Evolutionary conservation across 2,113 vertebrate species (phyloP), one percentile per base, ranked within the genome.

Genomic region (Lophius piscatorius): DNA sequence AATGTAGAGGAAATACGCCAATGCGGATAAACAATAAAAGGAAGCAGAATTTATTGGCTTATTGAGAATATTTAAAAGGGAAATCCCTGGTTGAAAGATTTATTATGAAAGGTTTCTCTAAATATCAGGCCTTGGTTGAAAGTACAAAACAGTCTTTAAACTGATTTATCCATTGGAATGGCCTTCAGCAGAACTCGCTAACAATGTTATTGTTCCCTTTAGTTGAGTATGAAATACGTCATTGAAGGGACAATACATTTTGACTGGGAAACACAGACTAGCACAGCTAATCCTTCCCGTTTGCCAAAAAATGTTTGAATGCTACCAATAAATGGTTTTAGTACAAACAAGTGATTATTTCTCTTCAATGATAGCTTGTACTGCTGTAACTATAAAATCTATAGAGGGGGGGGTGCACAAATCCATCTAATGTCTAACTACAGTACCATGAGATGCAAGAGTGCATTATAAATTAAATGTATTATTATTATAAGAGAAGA

Each of bases 1-100:
- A 87, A 87, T 83, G 65, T 48, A 48, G 44, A 87, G 82, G 79
- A 88, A 87, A 77, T 52, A 65, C 70, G 52, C 72, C 63, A 64
- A 47, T 39, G 8, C 10, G 9, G 54, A 44, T 49, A 8, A 64
- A 89, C 79, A 89, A 89, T 87, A 11, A 64, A 52, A 56, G 85
- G 83, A 87, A 86, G 71, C 35, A 46, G 17, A 33, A 63, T 55
- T 50, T 74, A 70, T 70, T 69, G 11, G 48, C 41, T 81, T 44
- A 69, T 76, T 76, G 68, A 82, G 60, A 55, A 72, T 22, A 79
- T 59, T 54, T 46, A 35, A 47, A 40, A 73, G 47, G 40, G 38
- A 50, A 62, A 49, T n/a, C 28, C 22, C 46, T n/a, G 16, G 36
- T 49, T 71, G 41, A 74, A 54, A 20, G 49, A 67, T 68, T 66